phyloP scores from a whole-genome alignment of 2,888 invertebrate genomes.

The Bombylius major region DNA sequence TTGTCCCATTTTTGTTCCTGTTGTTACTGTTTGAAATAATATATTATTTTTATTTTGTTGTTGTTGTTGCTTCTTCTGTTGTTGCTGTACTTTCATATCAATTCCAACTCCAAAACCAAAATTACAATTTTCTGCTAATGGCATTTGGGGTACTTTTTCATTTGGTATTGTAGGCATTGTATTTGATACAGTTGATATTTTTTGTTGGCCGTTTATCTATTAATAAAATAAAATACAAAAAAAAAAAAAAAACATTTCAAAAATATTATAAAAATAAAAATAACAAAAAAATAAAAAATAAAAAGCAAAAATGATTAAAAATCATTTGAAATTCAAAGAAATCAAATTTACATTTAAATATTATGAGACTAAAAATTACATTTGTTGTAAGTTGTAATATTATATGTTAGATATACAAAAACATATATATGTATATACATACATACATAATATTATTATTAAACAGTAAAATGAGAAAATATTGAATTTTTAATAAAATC shows the following conservation, averaged over 20 bases:
- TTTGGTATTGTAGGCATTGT: constrained; percentile 38
- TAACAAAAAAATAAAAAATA: too few relatives aligned
- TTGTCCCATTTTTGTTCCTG: not conserved
- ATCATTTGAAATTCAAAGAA: too few relatives aligned
- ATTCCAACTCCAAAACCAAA: constrained; percentile 22
- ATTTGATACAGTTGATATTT: constrained; percentile 20
- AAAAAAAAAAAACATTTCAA: not conserved
- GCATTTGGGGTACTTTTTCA: constrained; percentile 33
- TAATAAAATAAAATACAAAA: constrained; percentile 6
- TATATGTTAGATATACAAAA: too few relatives aligned
- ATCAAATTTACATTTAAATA: too few relatives aligned
- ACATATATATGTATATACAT: too few relatives aligned
- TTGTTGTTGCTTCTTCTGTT: not conserved
- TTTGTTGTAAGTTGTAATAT: too few relatives aligned
- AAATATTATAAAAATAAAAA: too few relatives aligned
- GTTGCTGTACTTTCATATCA: constrained; percentile 21
- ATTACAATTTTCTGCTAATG: constrained; percentile 24
- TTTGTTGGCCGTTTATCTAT: constrained; percentile 26
- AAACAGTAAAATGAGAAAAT: too few relatives aligned
- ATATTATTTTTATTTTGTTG: not conserved
- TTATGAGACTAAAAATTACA: too few relatives aligned
- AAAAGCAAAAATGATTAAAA: too few relatives aligned
- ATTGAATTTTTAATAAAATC: too few relatives aligned
- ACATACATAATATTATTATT: too few relatives aligned
- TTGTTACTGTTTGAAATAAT: not conserved